phyloP scores from a whole-genome alignment of 2,888 invertebrate genomes.

The Dyspetes luteomarginatus region DNA sequence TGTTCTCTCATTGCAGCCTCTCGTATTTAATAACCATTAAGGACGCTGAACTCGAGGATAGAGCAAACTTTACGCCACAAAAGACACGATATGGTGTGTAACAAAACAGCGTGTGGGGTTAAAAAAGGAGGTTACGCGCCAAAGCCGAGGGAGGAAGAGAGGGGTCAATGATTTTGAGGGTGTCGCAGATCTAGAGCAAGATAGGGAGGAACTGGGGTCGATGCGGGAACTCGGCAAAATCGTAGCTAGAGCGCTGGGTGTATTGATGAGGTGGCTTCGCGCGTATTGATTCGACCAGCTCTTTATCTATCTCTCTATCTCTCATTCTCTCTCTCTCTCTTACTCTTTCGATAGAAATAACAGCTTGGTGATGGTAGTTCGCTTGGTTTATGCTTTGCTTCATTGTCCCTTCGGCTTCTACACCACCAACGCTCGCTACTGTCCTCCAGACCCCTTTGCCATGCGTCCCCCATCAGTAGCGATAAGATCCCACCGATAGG shows the following conservation, averaged over 20 bases:
- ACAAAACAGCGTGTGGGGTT: constrained; percentile 28
- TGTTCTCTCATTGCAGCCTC: constrained; percentile 36
- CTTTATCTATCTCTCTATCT: constrained; percentile 42
- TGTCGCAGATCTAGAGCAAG: constrained; percentile 81
- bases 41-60: constrained; percentile 53
- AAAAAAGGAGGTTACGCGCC: constrained; percentile 54
- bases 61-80: constrained; percentile 7
- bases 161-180: constrained; percentile 77
- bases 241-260: constrained; percentile 54
- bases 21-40: constrained; percentile 80
- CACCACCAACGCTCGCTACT: constrained; percentile 49
- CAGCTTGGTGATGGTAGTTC: constrained; percentile 19
- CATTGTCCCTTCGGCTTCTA: constrained; percentile 21
- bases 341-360: constrained; percentile 30
- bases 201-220: constrained; percentile 68
- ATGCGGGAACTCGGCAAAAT: constrained; percentile 30
- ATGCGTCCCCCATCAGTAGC: constrained; percentile 71
- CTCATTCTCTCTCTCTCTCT: constrained; percentile 35
- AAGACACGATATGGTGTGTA: constrained; percentile 12
- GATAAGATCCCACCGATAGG: constrained; percentile 82
- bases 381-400: constrained; percentile 34
- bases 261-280: constrained; percentile 80
- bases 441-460: constrained; percentile 77
- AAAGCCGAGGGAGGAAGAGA: constrained; percentile 45
- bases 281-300: constrained; percentile 78